Percentiles rank a stretch among this genome's conserved stretches.
Evolutionary conservation across 1,140 invertebrate species (phyloP).

Genomic region (Drosophila bocqueti): DNA sequence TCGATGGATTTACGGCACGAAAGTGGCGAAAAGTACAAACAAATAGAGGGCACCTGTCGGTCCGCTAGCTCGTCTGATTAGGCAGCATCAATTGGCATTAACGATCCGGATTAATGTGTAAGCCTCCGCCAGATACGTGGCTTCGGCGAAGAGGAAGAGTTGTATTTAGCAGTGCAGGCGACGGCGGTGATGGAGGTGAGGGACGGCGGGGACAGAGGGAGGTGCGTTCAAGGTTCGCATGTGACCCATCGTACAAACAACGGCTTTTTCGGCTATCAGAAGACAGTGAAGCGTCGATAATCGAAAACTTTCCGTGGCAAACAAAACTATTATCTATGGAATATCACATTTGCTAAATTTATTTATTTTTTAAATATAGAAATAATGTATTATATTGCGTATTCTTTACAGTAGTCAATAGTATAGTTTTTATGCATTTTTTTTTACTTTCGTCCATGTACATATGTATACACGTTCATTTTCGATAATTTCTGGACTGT

Average conservation of each 20-base stretch:
- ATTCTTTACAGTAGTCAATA: too few relatives aligned
- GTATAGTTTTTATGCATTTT: too few relatives aligned
- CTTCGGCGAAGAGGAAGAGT: slow-evolving; percentile 51
- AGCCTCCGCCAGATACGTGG: slow-evolving; percentile 60
- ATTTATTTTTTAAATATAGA: neutral
- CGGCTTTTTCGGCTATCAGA: slow-evolving; percentile 20
- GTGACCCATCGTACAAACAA: slow-evolving; percentile 66
- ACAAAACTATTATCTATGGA: neutral
- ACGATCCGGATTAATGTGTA: neutral
- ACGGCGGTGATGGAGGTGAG: neutral
- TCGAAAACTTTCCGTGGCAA: neutral
- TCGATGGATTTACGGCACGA: slow-evolving; percentile 47
- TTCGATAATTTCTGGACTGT: too few relatives aligned
- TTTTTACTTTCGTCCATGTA: too few relatives aligned
- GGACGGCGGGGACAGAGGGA: neutral
- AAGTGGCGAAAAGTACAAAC: slow-evolving; percentile 19
- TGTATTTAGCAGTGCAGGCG: neutral
- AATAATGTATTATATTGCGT: neutral
- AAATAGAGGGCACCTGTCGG: slow-evolving; percentile 22
- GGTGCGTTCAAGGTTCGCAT: slow-evolving; percentile 74
- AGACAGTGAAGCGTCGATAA: slow-evolving; percentile 13
- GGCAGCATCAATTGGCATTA: slow-evolving; percentile 27
- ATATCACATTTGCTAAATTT: too few relatives aligned
- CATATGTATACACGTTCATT: too few relatives aligned
- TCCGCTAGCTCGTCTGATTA: slow-evolving; percentile 29